Conservation (phyloP, 2,113 vertebrate genomes). For the Greenwoodochromis staneri region DNA sequence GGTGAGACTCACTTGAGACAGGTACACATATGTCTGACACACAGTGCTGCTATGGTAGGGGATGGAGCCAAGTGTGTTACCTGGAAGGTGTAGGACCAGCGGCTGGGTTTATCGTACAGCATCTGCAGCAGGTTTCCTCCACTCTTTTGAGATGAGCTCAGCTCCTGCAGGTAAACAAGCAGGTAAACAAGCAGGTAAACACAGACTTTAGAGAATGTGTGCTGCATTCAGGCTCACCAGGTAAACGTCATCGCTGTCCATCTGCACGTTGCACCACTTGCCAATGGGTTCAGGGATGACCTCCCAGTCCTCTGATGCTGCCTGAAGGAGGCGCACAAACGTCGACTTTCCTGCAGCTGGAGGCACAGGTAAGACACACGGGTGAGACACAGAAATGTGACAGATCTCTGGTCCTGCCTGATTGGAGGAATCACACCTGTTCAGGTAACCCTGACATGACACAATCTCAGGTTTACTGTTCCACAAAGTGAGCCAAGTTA, state of each 20-base stretch:
- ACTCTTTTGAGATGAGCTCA: conserved; percentile 56
- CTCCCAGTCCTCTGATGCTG: conserved; percentile 28
- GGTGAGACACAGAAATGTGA: not conserved
- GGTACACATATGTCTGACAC: not conserved
- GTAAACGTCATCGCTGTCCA: conserved; percentile 2
- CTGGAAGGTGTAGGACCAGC: conserved; percentile 63
- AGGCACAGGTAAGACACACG: rapidly evolving
- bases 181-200: not conserved
- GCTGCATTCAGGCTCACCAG: conserved; percentile 5
- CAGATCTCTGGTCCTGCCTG: not conserved
- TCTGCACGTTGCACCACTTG: conserved; percentile 58
- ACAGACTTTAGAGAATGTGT: not conserved
- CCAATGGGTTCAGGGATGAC: conserved; percentile 56
- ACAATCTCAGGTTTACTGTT: not conserved
- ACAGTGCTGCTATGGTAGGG: not conserved
- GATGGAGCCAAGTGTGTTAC: not conserved
- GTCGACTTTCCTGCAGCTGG: conserved; percentile 56
- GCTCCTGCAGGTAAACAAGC: conserved; percentile 4
- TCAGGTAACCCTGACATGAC: not conserved
- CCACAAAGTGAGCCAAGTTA: not conserved
- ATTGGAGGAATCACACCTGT: not conserved
- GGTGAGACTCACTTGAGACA: not conserved
- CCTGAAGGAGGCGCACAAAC: conserved; percentile 42
- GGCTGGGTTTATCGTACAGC: conserved; percentile 43
- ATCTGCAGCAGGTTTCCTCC: conserved; percentile 60